Percentiles rank a stretch among this genome's conserved stretches.
Evolutionary conservation across 2,888 invertebrate species (phyloP).

Genomic region (Dinocampus coccinellae): DNA sequence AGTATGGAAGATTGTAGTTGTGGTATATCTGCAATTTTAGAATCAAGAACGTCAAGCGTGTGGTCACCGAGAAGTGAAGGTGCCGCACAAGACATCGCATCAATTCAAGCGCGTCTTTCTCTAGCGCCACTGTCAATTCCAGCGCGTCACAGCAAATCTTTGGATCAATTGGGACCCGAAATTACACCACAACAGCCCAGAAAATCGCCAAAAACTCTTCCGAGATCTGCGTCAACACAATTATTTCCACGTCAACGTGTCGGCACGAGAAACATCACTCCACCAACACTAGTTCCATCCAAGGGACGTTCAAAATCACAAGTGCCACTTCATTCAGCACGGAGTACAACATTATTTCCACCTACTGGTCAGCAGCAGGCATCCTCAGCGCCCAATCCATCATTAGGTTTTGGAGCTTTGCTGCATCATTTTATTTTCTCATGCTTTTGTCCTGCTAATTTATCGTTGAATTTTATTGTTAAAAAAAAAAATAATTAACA

Average conservation of each 20-base stretch:
- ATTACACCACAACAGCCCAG: slow-evolving; percentile 58
- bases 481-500: too few relatives aligned
- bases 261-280: slow-evolving; percentile 52
- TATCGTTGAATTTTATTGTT: background rate
- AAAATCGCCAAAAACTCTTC: slow-evolving; percentile 62
- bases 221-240: slow-evolving; percentile 70
- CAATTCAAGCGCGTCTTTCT: slow-evolving; percentile 75
- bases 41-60: slow-evolving; percentile 75
- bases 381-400: slow-evolving; percentile 68
- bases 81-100: slow-evolving; percentile 57
- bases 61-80: slow-evolving; percentile 71
- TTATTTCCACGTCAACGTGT: slow-evolving; percentile 60
- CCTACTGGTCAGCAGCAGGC: slow-evolving; percentile 60
- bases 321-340: slow-evolving; percentile 48
- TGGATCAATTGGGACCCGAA: slow-evolving; percentile 80
- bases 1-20: slow-evolving; percentile 78
- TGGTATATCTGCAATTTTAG: slow-evolving; percentile 77
- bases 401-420: slow-evolving; percentile 50
- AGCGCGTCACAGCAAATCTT: slow-evolving; percentile 84
- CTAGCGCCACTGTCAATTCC: slow-evolving; percentile 76
- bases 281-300: slow-evolving; percentile 61
- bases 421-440: slow-evolving; percentile 18
- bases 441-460: background rate
- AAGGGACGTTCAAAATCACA: slow-evolving; percentile 57
- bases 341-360: slow-evolving; percentile 57